Percentiles rank a stretch among this genome's conserved stretches.
Evolutionary conservation across 2,888 invertebrate species (phyloP).

Genomic region (Conchocele bisecta): DNA sequence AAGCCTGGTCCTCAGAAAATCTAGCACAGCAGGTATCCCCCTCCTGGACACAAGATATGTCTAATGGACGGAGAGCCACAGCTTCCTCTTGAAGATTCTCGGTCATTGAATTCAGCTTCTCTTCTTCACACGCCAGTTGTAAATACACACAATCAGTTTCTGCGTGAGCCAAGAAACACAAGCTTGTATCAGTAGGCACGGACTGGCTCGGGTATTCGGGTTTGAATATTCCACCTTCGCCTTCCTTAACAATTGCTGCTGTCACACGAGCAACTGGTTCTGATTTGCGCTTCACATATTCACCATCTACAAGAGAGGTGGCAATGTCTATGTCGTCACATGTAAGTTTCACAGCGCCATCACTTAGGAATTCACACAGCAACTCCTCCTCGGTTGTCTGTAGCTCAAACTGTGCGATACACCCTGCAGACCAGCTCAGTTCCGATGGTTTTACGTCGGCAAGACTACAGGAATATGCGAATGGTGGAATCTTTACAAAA

Average conservation of each 20-base stretch:
- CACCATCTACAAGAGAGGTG: neutral
- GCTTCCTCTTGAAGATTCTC: slow-evolving; percentile 58
- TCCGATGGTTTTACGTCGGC: slow-evolving; percentile 59
- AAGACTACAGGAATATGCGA: slow-evolving; percentile 73
- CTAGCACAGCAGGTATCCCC: slow-evolving; percentile 82
- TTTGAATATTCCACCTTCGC: neutral
- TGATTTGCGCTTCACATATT: neutral
- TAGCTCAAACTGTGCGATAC: slow-evolving; percentile 63
- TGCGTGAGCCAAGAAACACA: slow-evolving; percentile 62
- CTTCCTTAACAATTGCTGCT: neutral
- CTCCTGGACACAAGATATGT: slow-evolving; percentile 42
- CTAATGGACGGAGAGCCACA: slow-evolving; percentile 24
- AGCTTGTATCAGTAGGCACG: slow-evolving; percentile 35
- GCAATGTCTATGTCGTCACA: slow-evolving; percentile 52
- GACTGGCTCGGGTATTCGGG: slow-evolving; percentile 35
- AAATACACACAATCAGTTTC: slow-evolving; percentile 66
- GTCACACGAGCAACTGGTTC: neutral
- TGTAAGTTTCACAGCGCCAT: slow-evolving; percentile 48
- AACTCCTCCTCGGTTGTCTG: slow-evolving; percentile 64
- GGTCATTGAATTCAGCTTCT: slow-evolving; percentile 48
- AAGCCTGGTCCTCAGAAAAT: slow-evolving; percentile 86
- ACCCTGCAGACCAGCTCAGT: slow-evolving; percentile 66
- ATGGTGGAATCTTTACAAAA: slow-evolving; percentile 62
- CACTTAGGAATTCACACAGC: slow-evolving; percentile 53
- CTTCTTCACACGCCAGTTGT: slow-evolving; percentile 60